phyloP scores from a whole-genome alignment of 1,140 invertebrate genomes.

The Cotesia glomerata region DNA sequence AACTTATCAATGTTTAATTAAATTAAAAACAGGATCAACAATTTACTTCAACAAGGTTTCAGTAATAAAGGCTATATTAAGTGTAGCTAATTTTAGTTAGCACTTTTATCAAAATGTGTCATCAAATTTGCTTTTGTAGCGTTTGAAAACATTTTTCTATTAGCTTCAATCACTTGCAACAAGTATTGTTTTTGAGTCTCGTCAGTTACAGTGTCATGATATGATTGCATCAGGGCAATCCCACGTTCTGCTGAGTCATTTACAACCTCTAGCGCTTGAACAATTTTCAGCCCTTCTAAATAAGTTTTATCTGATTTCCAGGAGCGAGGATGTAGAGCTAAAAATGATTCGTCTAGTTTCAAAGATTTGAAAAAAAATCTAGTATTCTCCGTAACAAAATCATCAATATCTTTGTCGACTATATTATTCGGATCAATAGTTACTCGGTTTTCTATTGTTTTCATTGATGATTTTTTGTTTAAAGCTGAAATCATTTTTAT shows the following conservation, averaged over 20 bases:
- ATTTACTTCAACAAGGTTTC: no score
- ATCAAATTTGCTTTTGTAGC: conserved; percentile 8
- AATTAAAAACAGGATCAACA: no score
- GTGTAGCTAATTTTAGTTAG: neutral
- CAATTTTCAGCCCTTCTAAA: conserved; percentile 1
- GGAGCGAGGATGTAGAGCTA: neutral
- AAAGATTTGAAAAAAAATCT: no score
- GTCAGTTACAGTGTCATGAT: conserved; percentile 7
- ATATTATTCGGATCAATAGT: no score
- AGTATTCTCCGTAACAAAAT: no score
- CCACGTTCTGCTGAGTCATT: conserved; percentile 12
- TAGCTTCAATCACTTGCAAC: conserved; percentile 11
- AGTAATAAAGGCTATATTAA: neutral
- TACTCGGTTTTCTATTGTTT: no score
- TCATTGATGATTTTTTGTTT: no score
- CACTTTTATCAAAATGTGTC: neutral
- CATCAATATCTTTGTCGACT: no score
- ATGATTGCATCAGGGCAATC: conserved; percentile 9
- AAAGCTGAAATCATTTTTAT: no score
- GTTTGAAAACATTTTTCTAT: conserved; percentile 6
- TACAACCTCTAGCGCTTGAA: conserved; percentile 6
- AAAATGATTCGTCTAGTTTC: conserved; percentile 4
- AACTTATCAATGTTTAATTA: no score
- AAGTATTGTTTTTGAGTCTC: conserved; percentile 10
- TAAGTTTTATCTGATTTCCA: conserved; percentile 16